Evolutionary conservation across 1,140 invertebrate genomes (phyloP).

Genomic region (Philaenus spumarius): DNA sequence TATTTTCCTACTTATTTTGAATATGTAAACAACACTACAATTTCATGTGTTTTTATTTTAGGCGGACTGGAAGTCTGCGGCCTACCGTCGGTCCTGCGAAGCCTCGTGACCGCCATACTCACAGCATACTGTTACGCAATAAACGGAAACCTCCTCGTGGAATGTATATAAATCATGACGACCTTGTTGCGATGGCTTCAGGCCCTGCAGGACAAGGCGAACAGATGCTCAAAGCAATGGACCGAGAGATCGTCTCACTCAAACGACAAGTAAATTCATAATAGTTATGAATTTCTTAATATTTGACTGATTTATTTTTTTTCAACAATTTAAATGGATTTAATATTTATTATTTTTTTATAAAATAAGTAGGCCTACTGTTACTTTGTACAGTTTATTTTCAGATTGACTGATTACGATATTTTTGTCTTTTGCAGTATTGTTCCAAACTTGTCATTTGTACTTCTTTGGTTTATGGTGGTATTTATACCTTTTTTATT

Average conservation of each 20-base stretch:
- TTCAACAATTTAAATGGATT: too few relatives aligned
- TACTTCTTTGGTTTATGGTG: too few relatives aligned
- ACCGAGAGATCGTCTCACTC: slow-evolving; percentile 85
- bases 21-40: too few relatives aligned
- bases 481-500: too few relatives aligned
- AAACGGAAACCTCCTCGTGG: slow-evolving; percentile 90
- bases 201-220: slow-evolving; percentile 53
- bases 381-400: too few relatives aligned
- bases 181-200: slow-evolving; percentile 78
- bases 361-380: too few relatives aligned
- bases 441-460: too few relatives aligned
- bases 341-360: too few relatives aligned
- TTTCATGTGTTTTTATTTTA: slow-evolving; percentile 28
- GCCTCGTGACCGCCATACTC: slow-evolving; percentile 33
- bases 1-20: too few relatives aligned
- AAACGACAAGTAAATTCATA: slow-evolving; percentile 75
- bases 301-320: neutral
- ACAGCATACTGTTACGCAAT: slow-evolving; percentile 58
- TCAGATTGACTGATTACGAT: too few relatives aligned
- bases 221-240: slow-evolving; percentile 81
- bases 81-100: slow-evolving; percentile 47
- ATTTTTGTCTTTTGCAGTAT: too few relatives aligned
- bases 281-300: neutral
- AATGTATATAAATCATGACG: slow-evolving; percentile 96
- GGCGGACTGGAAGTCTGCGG: slow-evolving; percentile 47